These are phyloP conservation scores for Anguilla rostrata DNA, from an alignment of 2,113 vertebrate species.

Conservation along the genomic window DNA sequence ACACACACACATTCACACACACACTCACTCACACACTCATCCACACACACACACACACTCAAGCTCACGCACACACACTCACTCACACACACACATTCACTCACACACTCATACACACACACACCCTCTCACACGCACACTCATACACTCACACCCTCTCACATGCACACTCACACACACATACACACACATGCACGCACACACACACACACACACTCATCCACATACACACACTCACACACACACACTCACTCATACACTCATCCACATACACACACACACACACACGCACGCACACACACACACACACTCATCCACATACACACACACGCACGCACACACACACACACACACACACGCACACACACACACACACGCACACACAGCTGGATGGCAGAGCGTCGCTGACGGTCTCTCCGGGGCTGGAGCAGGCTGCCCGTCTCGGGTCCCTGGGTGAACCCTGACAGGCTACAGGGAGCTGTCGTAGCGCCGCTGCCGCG, in stretches of 20 bases:
- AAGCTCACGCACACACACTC: background rate
- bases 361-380: conserved; percentile 10
- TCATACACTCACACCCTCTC: background rate
- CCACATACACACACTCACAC: background rate
- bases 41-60: background rate
- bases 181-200: background rate
- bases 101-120: background rate
- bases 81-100: too few species aligned
- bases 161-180: background rate
- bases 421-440: background rate
- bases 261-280: conserved; percentile 2
- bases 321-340: background rate
- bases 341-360: background rate
- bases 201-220: background rate
- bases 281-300: background rate
- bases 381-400: background rate
- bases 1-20: background rate
- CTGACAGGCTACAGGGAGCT: background rate
- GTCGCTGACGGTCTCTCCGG: background rate
- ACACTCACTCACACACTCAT: too few species aligned
- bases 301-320: too few species aligned
- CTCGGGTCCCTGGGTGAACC: background rate
- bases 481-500: background rate
- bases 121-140: background rate
- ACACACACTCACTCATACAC: background rate